Evolutionary conservation across 2,888 invertebrate genomes (phyloP).

Genomic region (Drosophila paramelanica): DNA sequence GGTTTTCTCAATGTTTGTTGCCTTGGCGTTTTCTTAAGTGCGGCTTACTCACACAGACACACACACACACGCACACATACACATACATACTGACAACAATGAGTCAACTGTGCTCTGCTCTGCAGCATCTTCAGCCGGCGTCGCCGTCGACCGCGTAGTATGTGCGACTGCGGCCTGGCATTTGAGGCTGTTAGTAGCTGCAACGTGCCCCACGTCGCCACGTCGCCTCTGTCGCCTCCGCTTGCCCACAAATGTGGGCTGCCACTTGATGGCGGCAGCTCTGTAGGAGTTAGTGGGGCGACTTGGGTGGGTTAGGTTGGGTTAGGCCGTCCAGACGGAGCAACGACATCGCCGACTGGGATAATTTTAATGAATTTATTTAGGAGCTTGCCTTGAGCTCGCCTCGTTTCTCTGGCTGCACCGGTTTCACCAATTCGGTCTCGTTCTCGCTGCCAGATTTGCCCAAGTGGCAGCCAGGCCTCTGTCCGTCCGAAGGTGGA

Average conservation of each 20-base stretch:
- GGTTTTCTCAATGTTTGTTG: constrained; percentile 55
- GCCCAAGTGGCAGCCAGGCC: constrained; percentile 24
- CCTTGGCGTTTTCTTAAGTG: constrained; percentile 70
- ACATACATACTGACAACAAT: constrained; percentile 31
- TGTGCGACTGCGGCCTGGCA: constrained; percentile 65
- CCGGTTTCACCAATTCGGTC: neutral
- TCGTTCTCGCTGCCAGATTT: constrained; percentile 39
- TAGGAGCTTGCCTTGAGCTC: constrained; percentile 63
- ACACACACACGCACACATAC: neutral
- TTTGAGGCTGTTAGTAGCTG: constrained; percentile 45
- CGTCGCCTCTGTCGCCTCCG: constrained; percentile 10
- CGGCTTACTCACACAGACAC: constrained; percentile 28
- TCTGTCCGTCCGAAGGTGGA: constrained; percentile 30
- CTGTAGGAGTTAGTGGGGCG: constrained; percentile 31
- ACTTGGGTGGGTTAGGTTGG: neutral
- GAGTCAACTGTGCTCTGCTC: constrained; percentile 44
- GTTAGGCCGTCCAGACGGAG: constrained; percentile 48
- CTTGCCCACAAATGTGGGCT: constrained; percentile 75
- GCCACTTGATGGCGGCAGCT: constrained; percentile 77
- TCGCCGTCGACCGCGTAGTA: constrained; percentile 71
- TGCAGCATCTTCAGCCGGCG: constrained; percentile 50
- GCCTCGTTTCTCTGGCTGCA: constrained; percentile 8
- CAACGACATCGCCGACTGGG: constrained; percentile 62
- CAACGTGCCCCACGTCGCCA: constrained; percentile 11
- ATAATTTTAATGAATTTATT: constrained; percentile 82